Conservation (phyloP, 2,888 invertebrate genomes). For the Tinea pellionella region DNA sequence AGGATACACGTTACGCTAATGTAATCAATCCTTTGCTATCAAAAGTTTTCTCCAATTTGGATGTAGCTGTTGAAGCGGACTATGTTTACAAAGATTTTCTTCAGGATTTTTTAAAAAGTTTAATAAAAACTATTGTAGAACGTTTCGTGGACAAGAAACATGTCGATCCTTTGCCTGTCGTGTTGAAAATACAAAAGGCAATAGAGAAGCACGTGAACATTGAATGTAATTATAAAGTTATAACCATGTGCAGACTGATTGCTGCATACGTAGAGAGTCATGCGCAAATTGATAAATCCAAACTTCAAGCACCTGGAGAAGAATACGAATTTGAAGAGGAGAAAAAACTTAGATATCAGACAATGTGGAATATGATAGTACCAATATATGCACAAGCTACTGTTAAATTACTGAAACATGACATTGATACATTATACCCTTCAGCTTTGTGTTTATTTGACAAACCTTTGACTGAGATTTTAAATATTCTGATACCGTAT, state of each 20-base stretch:
- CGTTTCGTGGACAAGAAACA: neutral
- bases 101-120: slow-evolving; percentile 12
- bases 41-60: slow-evolving; percentile 27
- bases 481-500: neutral
- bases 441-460: slow-evolving; percentile 36
- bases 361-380: slow-evolving; percentile 26
- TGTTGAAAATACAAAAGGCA: neutral
- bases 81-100: slow-evolving; percentile 16
- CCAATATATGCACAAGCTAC: slow-evolving; percentile 31
- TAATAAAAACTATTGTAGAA: neutral
- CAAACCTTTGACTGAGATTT: slow-evolving; percentile 22
- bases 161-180: neutral
- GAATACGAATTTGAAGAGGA: neutral
- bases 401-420: slow-evolving; percentile 32
- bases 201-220: slow-evolving; percentile 3
- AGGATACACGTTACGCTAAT: slow-evolving; percentile 31
- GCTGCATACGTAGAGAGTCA: slow-evolving; percentile 20
- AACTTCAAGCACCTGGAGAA: neutral
- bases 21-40: slow-evolving; percentile 32
- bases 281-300: neutral
- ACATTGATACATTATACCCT: slow-evolving; percentile 31
- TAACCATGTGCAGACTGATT: slow-evolving; percentile 34
- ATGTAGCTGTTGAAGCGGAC: slow-evolving; percentile 20
- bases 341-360: neutral
- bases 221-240: slow-evolving; percentile 33